Conservation (phyloP, 1,140 invertebrate genomes). For the Seison nebaliae region DNA sequence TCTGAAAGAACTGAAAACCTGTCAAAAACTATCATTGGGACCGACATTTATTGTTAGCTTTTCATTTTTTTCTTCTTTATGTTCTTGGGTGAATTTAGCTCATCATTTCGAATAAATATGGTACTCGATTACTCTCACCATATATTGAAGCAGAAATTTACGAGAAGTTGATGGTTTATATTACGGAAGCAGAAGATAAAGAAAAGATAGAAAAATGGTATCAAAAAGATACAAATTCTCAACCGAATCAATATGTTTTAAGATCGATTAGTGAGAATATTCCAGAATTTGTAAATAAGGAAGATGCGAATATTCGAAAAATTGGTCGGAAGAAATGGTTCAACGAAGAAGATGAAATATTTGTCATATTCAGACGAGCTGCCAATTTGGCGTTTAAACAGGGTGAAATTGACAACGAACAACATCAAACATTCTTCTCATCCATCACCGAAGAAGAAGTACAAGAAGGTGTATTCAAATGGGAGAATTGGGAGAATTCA, state of each 20-base stretch:
- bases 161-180: no score
- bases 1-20: slow-evolving; percentile 21
- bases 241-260: no score
- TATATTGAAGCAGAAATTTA: no score
- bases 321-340: no score
- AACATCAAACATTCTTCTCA: slow-evolving; percentile 17
- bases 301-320: no score
- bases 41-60: slow-evolving; percentile 23
- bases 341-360: background rate
- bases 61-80: slow-evolving; percentile 41
- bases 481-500: slow-evolving; percentile 76
- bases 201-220: no score
- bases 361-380: background rate
- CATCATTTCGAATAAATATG: background rate
- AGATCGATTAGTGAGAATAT: no score
- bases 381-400: slow-evolving; percentile 27
- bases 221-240: no score
- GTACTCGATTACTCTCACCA: no score
- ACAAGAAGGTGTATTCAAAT: slow-evolving; percentile 67
- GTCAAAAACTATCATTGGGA: slow-evolving; percentile 22
- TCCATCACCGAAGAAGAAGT: slow-evolving; percentile 76
- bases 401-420: slow-evolving; percentile 61
- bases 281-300: no score
- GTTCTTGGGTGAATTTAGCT: slow-evolving; percentile 43
- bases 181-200: no score